phyloP scores from a whole-genome alignment of 2,797 vertebrate genomes.

The Spondyliosoma cantharus region DNA sequence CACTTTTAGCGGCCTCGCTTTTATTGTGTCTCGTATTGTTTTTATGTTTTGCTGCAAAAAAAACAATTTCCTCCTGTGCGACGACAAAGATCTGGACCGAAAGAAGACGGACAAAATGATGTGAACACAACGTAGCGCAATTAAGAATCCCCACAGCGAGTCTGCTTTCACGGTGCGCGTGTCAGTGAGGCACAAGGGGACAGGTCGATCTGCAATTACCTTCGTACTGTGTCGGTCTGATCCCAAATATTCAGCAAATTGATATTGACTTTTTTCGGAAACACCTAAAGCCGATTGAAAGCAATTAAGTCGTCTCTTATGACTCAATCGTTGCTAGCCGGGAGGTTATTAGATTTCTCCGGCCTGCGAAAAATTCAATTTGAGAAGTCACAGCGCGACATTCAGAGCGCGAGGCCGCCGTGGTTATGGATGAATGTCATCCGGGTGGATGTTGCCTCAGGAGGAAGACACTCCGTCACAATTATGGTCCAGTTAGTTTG shows the following conservation, averaged over 20 bases:
- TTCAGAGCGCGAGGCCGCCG: conserved; percentile 24
- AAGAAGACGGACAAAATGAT: not conserved
- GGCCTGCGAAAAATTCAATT: conserved; percentile 59
- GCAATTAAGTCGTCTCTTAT: conserved; percentile 46
- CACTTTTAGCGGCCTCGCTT: not conserved
- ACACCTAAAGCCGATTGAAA: conserved; percentile 50
- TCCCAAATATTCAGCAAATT: conserved; percentile 42
- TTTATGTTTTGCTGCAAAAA: not conserved
- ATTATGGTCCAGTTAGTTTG: conserved; percentile 2
- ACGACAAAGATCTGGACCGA: not conserved
- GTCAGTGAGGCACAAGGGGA: not conserved
- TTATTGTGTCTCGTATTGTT: not conserved
- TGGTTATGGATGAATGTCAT: conserved; percentile 45
- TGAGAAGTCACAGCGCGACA: conserved; percentile 47
- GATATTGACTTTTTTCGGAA: conserved; percentile 41
- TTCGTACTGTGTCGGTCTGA: conserved; percentile 4
- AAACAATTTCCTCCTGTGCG: not conserved
- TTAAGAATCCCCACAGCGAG: not conserved
- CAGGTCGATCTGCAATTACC: not conserved
- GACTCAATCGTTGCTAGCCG: conserved; percentile 48
- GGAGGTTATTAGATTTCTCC: conserved; percentile 64
- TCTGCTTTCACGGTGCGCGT: not conserved
- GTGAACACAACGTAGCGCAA: not conserved
- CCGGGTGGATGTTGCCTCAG: conserved; percentile 17
- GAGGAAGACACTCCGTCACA: conserved; percentile 25